Base-by-base conservation (phyloP, 2,113 vertebrate species). In the Saimiri boliviensis region DNA sequence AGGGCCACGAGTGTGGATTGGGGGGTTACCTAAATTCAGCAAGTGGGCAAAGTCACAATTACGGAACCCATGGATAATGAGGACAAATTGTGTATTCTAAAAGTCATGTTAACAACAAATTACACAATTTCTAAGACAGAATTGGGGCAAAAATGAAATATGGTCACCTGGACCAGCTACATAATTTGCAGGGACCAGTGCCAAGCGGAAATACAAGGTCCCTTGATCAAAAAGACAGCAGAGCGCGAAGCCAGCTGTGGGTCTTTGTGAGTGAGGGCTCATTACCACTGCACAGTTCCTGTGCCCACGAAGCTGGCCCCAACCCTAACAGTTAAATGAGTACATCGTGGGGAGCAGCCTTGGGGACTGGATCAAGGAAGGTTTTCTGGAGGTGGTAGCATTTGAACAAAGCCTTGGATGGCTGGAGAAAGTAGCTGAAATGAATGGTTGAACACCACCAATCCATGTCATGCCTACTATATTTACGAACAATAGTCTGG, bases 61-160 rank as follows among this genome's bases (percentile, higher is more conserved):
- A 74, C 3, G 16, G 35, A 74, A 89, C 74, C 12, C 3, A 1
- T 85, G 85, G 79, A 85, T 4, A 77, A 21, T 3, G 54, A 79
- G 60, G 45, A 71, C 66, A 5, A 25, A 84, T 42, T n/a, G 0
- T 40, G n/a, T 47, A 60, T 95, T 76, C 35, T 74, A 56, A 90
- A 95, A 54, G 56, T 35, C 27, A 56, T 27, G 42, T 45, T 60
- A 91, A 76, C 27, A 54, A 35, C 13, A 77, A 89, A 77, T 77
- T 20, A 82, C n/a, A 84, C 68, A 56, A 84, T 60, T 87, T 85
- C 52, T 12, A 81, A 94, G 70, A 42, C 60, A 88, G 47, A 94
- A 84, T 32, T n/a, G 42, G 93, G 47, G 49, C 63, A 60, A 74
- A 82, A 70, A 17, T 40, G 32, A 83, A 66, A 79, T 19, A 35